Evolutionary conservation across 2,888 invertebrate genomes (phyloP), one percentile per base, ranked within the genome.

Genomic region (Heliconius cydno): DNA sequence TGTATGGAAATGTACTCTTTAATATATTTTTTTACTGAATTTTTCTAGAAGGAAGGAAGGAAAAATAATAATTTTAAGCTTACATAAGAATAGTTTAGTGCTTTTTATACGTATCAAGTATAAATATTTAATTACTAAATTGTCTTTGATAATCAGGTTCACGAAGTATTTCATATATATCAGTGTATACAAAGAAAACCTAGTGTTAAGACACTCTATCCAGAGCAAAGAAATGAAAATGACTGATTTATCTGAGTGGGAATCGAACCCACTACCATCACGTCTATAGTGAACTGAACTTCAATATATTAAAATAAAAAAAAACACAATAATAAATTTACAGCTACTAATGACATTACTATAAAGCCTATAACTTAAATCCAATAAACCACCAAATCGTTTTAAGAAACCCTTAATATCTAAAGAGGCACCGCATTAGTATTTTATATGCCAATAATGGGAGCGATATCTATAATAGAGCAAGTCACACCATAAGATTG

Each of bases 401-500:
- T 72, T 15, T 57, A 30, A 72, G 5, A 57, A 57, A n/a, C 57
- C 22, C 30, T 0, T 57, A 57, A 72, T 52, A 52, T 1, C 30
- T 52, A 52, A 46, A 52, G 30, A 30, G 28, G 30, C 30, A 5
- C 6, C 2, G 12, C 22, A 72, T 72, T 72, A 71, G 52, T 52
- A 30, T 72, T 30, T 57, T 72, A 72, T 72, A 72, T 6, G 72
- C 22, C 57, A 72, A 57, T 57, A 72, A 57, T 34, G 52, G 57
- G 9, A 57, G 12, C 72, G 30, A 72, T 57, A 72, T 72, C 72
- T 30, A 10, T 19, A 38, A 15, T 74, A 65, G 41, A 74, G 63
- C 38, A 22, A 41, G 63, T 57, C 7, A 57, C 57, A 57, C 57
- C 22, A 57, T 57, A 9, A 57, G 19, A 57, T 22, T 7, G 9